Base-by-base conservation (phyloP, 2,113 vertebrate genomes). In the Gila orcuttii region DNA sequence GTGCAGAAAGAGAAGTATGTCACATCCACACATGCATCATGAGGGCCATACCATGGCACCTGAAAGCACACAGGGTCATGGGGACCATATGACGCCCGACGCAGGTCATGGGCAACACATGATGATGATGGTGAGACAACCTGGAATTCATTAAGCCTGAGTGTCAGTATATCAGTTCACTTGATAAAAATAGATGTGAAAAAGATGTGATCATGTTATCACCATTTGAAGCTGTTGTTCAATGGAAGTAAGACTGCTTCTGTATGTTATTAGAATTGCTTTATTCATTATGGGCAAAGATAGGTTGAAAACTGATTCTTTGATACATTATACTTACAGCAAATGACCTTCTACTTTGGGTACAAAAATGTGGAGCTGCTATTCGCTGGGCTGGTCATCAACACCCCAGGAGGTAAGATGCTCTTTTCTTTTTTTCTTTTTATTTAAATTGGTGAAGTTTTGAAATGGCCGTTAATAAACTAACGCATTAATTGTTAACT, bases 341-440 rank as follows among this genome's bases (percentile, higher is more conserved):
- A 89, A 66, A 99, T 99, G 98, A 96, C 96, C 57, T 99, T 99
- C 94, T 94, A 99, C 94, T 97, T 99, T 19, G 96, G 93, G 85
- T 96, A 89, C 90, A 83, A 91, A 60, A 94, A 97, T 2, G 97
- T 99, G 91, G 94, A 96, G 77, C 89, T 99, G 84, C 95, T 99
- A 79, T 99, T 99, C 92, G 93, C 94, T 0, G 95, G 97, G 23
- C 93, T 99, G 81, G 86, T 95, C 88, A 99, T 99, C 95, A 99
- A 99, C 93, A 95, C 96, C 31, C 90, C 95, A 68, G 97, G 97
- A 96, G 98, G 98, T 99, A 47, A 94, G 95, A 62, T 2, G 12
- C 55, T 31, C 25, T 6, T 33, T 10, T 31, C 3, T 36, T 36
- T 12, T n/a, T 12, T 17, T 47, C 15, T 45, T 64, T 47, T 47